Evolutionary conservation across 2,888 invertebrate species (phyloP).

Genomic region (Ophion obscuratus): DNA sequence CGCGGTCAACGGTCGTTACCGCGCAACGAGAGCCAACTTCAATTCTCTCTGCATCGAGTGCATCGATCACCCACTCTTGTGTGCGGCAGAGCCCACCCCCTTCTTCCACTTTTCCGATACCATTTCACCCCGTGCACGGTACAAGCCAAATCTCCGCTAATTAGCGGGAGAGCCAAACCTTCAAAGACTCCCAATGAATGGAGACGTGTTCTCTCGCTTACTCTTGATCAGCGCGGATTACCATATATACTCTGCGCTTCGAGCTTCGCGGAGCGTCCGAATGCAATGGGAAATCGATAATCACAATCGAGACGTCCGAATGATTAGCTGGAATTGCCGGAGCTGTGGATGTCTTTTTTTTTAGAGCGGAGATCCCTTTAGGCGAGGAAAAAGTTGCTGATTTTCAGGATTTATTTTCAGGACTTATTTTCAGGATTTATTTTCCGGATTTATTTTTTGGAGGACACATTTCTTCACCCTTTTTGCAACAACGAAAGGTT

Average conservation of each 20-base stretch:
- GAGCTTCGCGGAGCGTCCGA: background rate
- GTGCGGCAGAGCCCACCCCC: background rate
- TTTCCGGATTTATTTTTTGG: no score
- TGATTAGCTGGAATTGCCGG: background rate
- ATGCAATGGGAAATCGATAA: background rate
- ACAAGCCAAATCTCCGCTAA: slow-evolving; percentile 41
- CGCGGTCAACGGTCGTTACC: slow-evolving; percentile 57
- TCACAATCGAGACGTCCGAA: background rate
- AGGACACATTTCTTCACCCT: no score
- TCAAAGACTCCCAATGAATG: slow-evolving; percentile 23
- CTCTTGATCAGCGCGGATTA: slow-evolving; percentile 11
- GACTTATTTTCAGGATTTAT: no score
- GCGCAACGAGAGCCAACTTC: slow-evolving; percentile 52
- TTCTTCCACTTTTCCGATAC: slow-evolving; percentile 15
- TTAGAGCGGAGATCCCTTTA: no score
- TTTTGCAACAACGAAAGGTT: no score
- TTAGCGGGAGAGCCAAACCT: slow-evolving; percentile 29
- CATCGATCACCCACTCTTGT: slow-evolving; percentile 50
- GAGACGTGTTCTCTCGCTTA: background rate
- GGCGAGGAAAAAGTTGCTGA: no score
- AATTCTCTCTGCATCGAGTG: slow-evolving; percentile 53
- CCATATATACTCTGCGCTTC: background rate
- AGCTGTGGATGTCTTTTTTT: background rate
- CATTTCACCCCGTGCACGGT: slow-evolving; percentile 14
- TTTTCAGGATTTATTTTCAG: no score